Evolutionary conservation across 2,113 vertebrate species (phyloP).

Genomic region (Brachyhypopomus gauderio): DNA sequence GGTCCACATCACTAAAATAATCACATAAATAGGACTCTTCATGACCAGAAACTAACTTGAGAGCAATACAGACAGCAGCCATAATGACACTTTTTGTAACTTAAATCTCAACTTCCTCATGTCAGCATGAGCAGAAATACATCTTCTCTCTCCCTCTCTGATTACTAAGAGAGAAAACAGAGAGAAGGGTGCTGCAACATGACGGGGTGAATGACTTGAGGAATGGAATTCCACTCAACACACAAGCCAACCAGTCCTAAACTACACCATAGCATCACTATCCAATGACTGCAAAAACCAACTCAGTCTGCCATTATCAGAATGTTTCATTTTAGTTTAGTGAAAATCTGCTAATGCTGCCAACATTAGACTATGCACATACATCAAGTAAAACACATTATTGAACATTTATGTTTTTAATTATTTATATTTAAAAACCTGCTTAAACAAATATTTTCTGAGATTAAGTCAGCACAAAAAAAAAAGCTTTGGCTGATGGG

Average conservation of each 20-base stretch:
- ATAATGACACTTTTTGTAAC: not conserved
- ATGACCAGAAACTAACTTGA: not conserved
- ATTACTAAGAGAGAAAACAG: slow-evolving; percentile 21
- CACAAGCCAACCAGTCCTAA: slow-evolving; percentile 24
- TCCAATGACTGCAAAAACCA: slow-evolving; percentile 4
- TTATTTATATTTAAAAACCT: too few relatives aligned
- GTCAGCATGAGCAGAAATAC: not conserved
- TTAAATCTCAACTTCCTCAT: not conserved
- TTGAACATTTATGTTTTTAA: too few relatives aligned
- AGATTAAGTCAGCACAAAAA: too few relatives aligned
- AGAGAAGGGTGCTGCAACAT: slow-evolving; percentile 34
- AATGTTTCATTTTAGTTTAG: too few relatives aligned
- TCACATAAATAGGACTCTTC: too few relatives aligned
- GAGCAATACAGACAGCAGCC: not conserved
- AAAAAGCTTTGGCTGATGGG: too few relatives aligned
- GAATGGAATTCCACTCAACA: slow-evolving; percentile 45
- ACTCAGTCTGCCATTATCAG: not conserved
- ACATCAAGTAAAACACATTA: too few relatives aligned
- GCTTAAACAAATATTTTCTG: too few relatives aligned
- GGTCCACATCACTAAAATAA: too few relatives aligned
- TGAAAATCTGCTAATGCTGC: too few relatives aligned
- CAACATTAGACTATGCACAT: too few relatives aligned
- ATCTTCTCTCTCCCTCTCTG: not conserved
- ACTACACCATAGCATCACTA: not conserved
- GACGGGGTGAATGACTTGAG: slow-evolving; percentile 22